These are phyloP conservation scores for Brienomyrus brachyistius DNA, from an alignment of 2,113 vertebrate species.

Conservation along the genomic window DNA sequence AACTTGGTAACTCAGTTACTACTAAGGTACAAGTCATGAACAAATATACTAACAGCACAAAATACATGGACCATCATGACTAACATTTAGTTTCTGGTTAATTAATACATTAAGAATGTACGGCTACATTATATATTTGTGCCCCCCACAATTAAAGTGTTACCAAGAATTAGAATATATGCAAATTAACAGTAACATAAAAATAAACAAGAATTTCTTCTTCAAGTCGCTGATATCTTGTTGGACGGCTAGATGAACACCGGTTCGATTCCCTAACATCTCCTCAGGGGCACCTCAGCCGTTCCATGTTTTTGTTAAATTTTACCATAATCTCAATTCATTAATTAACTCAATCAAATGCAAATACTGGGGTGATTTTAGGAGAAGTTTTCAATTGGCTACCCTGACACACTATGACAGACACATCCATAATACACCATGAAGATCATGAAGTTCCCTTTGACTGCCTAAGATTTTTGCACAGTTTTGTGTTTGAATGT, in stretches of 20 bases:
- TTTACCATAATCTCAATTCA: not conserved
- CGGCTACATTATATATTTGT: not conserved
- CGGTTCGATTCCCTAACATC: not conserved
- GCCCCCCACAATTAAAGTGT: not conserved
- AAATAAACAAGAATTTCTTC: not conserved
- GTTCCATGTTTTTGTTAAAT: not conserved
- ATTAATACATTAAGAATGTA: not conserved
- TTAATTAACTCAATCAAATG: not conserved
- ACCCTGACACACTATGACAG: too few species aligned
- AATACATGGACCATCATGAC: not conserved
- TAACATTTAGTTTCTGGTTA: not conserved
- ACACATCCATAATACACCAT: too few species aligned
- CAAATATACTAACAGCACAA: not conserved
- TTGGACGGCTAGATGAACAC: not conserved
- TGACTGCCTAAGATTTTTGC: too few species aligned
- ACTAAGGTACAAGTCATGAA: not conserved
- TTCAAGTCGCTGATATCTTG: not conserved
- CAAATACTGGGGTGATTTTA: too few species aligned
- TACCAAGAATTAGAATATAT: not conserved
- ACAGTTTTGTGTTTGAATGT: too few species aligned
- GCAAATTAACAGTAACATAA: not conserved
- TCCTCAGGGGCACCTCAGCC: not conserved
- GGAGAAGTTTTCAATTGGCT: too few species aligned
- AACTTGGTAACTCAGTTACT: not conserved
- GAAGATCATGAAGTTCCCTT: too few species aligned